phyloP scores from a whole-genome alignment of 2,888 invertebrate genomes.

The Dolichomitus sp. region DNA sequence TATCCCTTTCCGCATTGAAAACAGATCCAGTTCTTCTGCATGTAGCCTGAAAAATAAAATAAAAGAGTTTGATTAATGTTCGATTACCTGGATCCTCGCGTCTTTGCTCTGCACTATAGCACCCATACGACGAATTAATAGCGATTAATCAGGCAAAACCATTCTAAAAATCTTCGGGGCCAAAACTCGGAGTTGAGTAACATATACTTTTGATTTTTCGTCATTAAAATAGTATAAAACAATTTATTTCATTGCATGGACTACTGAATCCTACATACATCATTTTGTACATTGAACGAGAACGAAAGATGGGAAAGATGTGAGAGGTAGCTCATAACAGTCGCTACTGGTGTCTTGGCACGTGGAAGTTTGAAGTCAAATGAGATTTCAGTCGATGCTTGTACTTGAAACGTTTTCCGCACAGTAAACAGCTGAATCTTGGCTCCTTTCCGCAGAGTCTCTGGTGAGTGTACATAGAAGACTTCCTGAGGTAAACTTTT shows the following conservation, averaged over 20 bases:
- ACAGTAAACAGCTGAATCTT: slow-evolving; percentile 83
- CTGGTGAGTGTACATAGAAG: slow-evolving; percentile 82
- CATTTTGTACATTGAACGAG: slow-evolving; percentile 15
- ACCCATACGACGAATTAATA: slow-evolving; percentile 19
- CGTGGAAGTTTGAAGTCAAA: slow-evolving; percentile 75
- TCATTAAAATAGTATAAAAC: slow-evolving; percentile 27
- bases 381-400: slow-evolving; percentile 81
- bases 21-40: slow-evolving; percentile 75
- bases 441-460: slow-evolving; percentile 83
- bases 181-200: background rate
- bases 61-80: slow-evolving; percentile 56
- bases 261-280: slow-evolving; percentile 21
- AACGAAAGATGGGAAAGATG: slow-evolving; percentile 1
- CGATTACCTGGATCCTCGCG: background rate
- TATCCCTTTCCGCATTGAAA: slow-evolving; percentile 80
- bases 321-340: background rate
- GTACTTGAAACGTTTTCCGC: slow-evolving; percentile 82
- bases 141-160: slow-evolving; percentile 20
- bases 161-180: background rate
- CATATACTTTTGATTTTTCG: background rate
- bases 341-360: slow-evolving; percentile 57
- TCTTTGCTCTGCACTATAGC: background rate
- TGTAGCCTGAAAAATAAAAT: slow-evolving; percentile 73
- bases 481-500: slow-evolving; percentile 78
- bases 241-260: slow-evolving; percentile 27